phyloP scores from a whole-genome alignment of 2,113 vertebrate genomes.

The Cinclus cinclus region DNA sequence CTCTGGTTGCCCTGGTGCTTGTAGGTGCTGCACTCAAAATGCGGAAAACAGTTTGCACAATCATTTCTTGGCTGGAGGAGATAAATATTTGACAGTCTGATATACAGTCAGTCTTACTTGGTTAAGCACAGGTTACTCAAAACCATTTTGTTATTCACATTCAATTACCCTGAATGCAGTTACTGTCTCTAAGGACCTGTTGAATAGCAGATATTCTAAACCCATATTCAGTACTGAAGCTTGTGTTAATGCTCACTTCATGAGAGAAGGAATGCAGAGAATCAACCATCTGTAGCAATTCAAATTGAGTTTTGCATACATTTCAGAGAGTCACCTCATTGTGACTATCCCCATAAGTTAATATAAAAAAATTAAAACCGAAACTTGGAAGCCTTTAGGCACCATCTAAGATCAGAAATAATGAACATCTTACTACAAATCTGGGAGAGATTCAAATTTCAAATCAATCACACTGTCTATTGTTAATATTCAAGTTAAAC shows the following conservation, averaged over 20 bases:
- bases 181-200: not conserved
- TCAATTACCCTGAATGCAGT: not conserved
- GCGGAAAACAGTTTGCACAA: not conserved
- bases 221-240: not conserved
- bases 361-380: not conserved
- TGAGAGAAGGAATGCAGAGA: not conserved
- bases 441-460: not conserved
- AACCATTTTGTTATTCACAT: not conserved
- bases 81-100: not conserved
- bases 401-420: not conserved
- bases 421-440: not conserved
- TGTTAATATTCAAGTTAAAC: not conserved
- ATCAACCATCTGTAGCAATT: not conserved
- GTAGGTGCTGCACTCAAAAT: not conserved
- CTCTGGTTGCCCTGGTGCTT: not conserved
- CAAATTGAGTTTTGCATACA: not conserved
- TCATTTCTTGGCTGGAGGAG: not conserved
- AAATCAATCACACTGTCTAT: not conserved
- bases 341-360: not conserved
- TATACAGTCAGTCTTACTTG: not conserved
- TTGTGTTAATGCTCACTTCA: not conserved
- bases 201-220: not conserved
- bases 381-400: not conserved
- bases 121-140: not conserved
- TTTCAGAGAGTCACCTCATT: not conserved